Base-by-base conservation (phyloP, 1,140 invertebrate species). In the Solenopsis fugax region DNA sequence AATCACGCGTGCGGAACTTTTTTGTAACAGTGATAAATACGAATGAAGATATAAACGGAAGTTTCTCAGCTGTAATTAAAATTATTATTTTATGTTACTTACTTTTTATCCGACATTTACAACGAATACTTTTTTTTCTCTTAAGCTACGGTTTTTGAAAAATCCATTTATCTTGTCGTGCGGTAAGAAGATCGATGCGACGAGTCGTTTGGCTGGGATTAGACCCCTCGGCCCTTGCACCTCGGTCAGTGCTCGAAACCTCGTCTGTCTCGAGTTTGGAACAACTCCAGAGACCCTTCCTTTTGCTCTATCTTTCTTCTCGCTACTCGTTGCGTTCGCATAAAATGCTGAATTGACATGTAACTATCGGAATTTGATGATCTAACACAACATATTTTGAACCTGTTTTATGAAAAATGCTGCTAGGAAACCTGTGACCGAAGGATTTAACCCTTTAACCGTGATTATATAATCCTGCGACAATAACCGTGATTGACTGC, bases 341-440 rank as follows among this genome's bases (percentile, higher is more conserved):
- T 72, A n/a, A 90, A 82, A 69, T 54, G 52, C 67, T 48, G 45
- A 89, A 73, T 86, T 90, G 89, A 90, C 77, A 77, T 37, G 84
- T 86, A 86, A 87, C 80, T 62, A 60, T 64, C 52, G 6, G 16
- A 34, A 60, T 56, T 78, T 9, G 24, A 60, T 24, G 54, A 48
- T 41, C 24, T 78, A 82, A 87, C 41, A 58, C 45, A 77, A 34
- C n/a, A 16, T 1, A 67, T 56, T 37, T 10, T n/a, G 37, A n/a
- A 77, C 6, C 50, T 48, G 6, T 76, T 77, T 85, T 34, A 48
- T 41, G 58, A 64, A 76, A 4, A 76, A 64, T 5, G 5, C 7
- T 34, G 12, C 45, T 3, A 56, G 62, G 4, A 34, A 37, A 67
- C 24, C 18, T 34, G 5, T 62, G 9, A 41, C 29, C 45, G 1